Evolutionary conservation across 2,888 invertebrate species (phyloP).

Genomic region (Candidula unifasciata): DNA sequence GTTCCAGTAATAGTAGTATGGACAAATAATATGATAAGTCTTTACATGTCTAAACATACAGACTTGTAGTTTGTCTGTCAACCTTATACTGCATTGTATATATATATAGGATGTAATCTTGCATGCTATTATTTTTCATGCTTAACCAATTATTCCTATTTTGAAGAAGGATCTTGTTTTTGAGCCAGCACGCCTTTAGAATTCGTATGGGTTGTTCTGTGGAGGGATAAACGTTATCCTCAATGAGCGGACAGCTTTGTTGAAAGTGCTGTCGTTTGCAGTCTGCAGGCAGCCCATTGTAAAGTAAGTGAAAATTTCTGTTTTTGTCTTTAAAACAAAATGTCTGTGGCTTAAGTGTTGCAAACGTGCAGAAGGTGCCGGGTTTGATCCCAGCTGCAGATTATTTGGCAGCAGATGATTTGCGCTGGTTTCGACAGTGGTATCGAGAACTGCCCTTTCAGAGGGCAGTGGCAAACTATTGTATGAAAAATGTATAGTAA

Average conservation of each 20-base stretch:
- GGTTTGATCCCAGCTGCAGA: too few species aligned
- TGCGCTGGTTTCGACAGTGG: too few species aligned
- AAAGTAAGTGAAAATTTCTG: slow-evolving; percentile 1
- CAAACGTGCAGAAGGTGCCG: too few species aligned
- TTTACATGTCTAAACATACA: too few species aligned
- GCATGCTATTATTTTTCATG: not conserved
- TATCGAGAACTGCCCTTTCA: too few species aligned
- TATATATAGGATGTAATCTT: not conserved
- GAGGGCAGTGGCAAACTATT: too few species aligned
- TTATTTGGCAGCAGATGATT: too few species aligned
- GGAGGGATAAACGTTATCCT: not conserved
- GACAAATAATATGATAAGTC: too few species aligned
- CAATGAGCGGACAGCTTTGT: not conserved
- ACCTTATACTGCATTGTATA: not conserved
- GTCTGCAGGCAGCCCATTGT: slow-evolving; percentile 3
- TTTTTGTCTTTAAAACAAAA: too few species aligned
- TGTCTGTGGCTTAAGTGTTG: too few species aligned
- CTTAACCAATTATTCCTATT: slow-evolving; percentile 3
- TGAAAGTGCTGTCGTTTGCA: not conserved
- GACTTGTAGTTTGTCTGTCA: not conserved
- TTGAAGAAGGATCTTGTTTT: not conserved
- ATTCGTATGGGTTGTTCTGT: not conserved
- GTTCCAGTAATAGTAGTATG: too few species aligned
- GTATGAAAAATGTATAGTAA: too few species aligned
- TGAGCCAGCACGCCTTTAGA: not conserved